Evolutionary conservation across 2,888 invertebrate species (phyloP).

Genomic region (Sabatieria punctata): DNA sequence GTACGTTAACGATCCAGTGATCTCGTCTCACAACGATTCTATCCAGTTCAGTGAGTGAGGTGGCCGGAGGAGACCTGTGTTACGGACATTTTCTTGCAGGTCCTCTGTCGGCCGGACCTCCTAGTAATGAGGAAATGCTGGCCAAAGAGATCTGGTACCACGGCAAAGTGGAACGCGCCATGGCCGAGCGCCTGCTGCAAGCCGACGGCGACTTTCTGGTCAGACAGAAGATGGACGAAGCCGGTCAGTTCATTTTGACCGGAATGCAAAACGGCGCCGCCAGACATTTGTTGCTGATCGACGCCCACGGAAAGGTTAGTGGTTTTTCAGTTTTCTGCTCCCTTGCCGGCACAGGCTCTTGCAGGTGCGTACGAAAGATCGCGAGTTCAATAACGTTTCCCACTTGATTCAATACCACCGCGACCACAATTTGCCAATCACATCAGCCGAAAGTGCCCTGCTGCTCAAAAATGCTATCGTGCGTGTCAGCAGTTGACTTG

Average conservation of each 20-base stretch:
- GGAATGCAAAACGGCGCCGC: slow-evolving; percentile 71
- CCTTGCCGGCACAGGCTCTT: neutral
- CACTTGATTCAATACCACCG: slow-evolving; percentile 90
- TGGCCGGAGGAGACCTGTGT: too few relatives aligned
- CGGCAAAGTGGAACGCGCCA: slow-evolving; percentile 65
- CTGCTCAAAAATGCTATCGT: slow-evolving; percentile 66
- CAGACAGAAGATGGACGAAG: slow-evolving; percentile 73
- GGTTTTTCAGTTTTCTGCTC: neutral
- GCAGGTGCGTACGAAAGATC: slow-evolving; percentile 86
- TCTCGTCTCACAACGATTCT: too few relatives aligned
- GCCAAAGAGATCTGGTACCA: slow-evolving; percentile 74
- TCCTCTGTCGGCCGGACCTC: too few relatives aligned
- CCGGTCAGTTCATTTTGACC: slow-evolving; percentile 84
- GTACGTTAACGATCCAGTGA: neutral
- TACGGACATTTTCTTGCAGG: too few relatives aligned
- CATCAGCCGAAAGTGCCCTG: slow-evolving; percentile 85
- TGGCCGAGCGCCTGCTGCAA: slow-evolving; percentile 46
- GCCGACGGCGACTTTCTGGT: slow-evolving; percentile 73
- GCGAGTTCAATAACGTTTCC: slow-evolving; percentile 82
- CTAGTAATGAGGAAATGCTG: too few relatives aligned
- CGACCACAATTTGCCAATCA: slow-evolving; percentile 79
- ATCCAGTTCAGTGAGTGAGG: too few relatives aligned
- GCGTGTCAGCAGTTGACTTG: too few relatives aligned
- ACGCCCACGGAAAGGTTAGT: slow-evolving; percentile 84
- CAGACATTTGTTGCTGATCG: slow-evolving; percentile 81